Conservation (phyloP, 2,888 invertebrate species). For the Drosophila anceps region DNA sequence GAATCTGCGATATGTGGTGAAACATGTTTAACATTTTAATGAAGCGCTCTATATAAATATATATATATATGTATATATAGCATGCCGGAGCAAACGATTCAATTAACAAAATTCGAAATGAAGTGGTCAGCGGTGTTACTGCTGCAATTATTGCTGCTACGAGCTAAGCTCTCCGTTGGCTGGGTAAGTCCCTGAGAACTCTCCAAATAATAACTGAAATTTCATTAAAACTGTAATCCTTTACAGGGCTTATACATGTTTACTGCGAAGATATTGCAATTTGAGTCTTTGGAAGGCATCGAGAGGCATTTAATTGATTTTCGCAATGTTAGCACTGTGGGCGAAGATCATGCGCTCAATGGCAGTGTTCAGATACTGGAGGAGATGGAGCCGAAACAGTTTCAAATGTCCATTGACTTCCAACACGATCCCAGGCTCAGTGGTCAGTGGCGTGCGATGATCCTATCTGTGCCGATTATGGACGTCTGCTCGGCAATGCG, state of each 20-base stretch:
- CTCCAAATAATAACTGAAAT: neutral
- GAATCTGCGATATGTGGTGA: neutral
- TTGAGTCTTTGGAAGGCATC: constrained; percentile 14
- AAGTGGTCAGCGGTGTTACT: neutral
- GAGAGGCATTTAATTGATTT: constrained; percentile 31
- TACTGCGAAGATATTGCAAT: constrained; percentile 17
- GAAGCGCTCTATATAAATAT: neutral
- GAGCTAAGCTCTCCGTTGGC: neutral
- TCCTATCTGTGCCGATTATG: constrained; percentile 11
- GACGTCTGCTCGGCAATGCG: constrained; percentile 27
- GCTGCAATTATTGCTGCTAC: constrained; percentile 2
- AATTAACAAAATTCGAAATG: constrained; percentile 20
- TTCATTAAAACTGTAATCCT: too few relatives aligned
- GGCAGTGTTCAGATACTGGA: constrained; percentile 30
- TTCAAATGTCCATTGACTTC: constrained; percentile 33
- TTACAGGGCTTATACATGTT: neutral
- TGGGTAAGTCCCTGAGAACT: neutral
- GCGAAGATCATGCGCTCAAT: constrained; percentile 19
- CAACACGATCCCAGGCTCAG: constrained; percentile 19
- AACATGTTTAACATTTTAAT: constrained; percentile 27
- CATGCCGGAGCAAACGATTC: neutral
- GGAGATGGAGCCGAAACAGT: constrained; percentile 20
- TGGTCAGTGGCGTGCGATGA: constrained; percentile 20
- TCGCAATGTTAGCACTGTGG: constrained; percentile 9
- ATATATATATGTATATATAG: neutral